Percentiles rank a stretch among this genome's conserved stretches.
Evolutionary conservation across 1,140 invertebrate species (phyloP).

Genomic region (Saccostrea cuccullata): DNA sequence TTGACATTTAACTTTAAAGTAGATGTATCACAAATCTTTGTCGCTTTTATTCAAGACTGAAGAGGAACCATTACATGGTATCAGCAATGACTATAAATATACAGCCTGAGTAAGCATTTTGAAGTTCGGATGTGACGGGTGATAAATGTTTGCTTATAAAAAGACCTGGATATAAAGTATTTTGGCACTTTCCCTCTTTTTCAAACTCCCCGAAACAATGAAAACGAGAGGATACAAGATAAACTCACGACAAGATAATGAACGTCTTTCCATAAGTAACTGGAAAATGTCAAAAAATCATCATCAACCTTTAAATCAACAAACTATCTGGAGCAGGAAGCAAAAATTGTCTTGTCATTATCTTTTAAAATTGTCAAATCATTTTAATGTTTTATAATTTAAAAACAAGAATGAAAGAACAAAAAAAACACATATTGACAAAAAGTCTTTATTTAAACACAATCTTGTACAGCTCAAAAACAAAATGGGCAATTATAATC

Average conservation of each 20-base stretch:
- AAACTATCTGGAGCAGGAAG: no score
- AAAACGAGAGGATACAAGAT: not conserved
- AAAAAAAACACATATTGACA: no score
- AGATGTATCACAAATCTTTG: not conserved
- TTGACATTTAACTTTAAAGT: not conserved
- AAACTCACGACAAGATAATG: not conserved
- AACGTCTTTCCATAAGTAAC: not conserved
- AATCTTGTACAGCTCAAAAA: no score
- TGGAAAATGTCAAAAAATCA: no score
- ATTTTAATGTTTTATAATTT: no score
- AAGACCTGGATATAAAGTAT: not conserved
- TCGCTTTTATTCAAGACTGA: not conserved
- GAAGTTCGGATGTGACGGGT: not conserved
- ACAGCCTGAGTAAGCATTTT: not conserved
- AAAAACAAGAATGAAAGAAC: no score
- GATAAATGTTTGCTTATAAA: constrained; percentile 11
- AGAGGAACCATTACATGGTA: not conserved
- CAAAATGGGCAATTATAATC: no score
- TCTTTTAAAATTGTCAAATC: no score
- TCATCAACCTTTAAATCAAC: no score
- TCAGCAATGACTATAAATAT: not conserved
- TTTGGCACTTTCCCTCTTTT: constrained; percentile 27
- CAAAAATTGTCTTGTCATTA: no score
- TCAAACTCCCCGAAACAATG: not conserved
- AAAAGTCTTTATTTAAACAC: no score